These are phyloP conservation scores for Sinonovacula constricta DNA, from an alignment of 1,140 invertebrate species.

Conservation along the genomic window DNA sequence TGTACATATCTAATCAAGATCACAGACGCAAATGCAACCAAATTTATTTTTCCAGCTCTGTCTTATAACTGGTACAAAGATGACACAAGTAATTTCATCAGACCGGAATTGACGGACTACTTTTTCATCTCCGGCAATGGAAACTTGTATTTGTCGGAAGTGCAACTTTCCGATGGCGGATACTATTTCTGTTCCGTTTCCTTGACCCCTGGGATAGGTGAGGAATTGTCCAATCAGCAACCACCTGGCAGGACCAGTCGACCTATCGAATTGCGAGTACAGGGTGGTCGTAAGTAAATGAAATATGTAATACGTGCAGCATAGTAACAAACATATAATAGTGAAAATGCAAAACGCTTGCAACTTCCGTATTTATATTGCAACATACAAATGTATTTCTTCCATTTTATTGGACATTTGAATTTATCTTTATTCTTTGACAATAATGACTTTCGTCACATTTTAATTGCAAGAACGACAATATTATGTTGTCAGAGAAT, in stretches of 20 bases:
- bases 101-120: constrained; percentile 43
- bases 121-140: constrained; percentile 42
- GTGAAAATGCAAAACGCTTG: too few relatives aligned
- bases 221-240: constrained; percentile 9
- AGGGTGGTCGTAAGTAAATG: constrained; percentile 23
- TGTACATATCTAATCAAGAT: too few relatives aligned
- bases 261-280: constrained; percentile 32
- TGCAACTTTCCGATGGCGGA: constrained; percentile 24
- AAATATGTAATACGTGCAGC: too few relatives aligned
- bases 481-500: too few relatives aligned
- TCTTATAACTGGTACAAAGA: constrained; percentile 42
- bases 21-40: neutral
- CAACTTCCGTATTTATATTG: too few relatives aligned
- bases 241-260: constrained; percentile 32
- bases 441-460: too few relatives aligned
- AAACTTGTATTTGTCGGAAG: constrained; percentile 43
- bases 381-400: too few relatives aligned
- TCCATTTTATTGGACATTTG: too few relatives aligned
- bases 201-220: constrained; percentile 4
- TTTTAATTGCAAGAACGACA: too few relatives aligned
- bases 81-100: constrained; percentile 18
- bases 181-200: constrained; percentile 39
- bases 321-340: too few relatives aligned
- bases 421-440: too few relatives aligned
- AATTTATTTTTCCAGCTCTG: constrained; percentile 24